A percentile compares a stretch with the other conserved stretches of the same genome.
Conservation (phyloP, 2,888 invertebrate species). For the Imbricaverruca yamaguchii region DNA sequence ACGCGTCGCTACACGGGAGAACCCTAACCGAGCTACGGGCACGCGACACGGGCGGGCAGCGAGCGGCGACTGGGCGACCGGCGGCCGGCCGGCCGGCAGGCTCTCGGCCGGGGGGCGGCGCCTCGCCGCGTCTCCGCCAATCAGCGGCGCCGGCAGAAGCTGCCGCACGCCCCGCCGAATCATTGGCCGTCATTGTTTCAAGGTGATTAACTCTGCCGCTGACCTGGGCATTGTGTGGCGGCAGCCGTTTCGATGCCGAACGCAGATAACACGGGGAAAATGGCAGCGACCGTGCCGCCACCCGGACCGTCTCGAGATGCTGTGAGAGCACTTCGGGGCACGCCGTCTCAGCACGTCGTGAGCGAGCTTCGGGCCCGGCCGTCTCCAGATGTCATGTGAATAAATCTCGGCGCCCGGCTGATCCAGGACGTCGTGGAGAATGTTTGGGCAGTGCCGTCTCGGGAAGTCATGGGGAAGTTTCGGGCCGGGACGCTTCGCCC, state of each 20-base stretch:
- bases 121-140: conserved; percentile 13
- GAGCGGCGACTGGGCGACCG: background rate
- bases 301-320: background rate
- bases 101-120: background rate
- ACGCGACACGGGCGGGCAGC: background rate
- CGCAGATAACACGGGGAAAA: conserved; percentile 12
- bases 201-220: conserved; percentile 20
- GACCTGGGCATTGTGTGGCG: conserved; percentile 13
- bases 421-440: background rate
- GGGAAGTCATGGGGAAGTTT: too few relatives aligned
- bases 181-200: conserved; percentile 23
- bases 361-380: background rate
- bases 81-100: background rate
- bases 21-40: too few relatives aligned
- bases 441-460: too few relatives aligned
- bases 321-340: background rate
- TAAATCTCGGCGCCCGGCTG: background rate
- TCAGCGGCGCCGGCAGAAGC: background rate
- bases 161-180: conserved; percentile 19
- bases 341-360: background rate
- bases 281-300: background rate
- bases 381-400: background rate
- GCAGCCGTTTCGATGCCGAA: background rate
- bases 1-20: too few relatives aligned
- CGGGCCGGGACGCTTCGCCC: too few relatives aligned